Evolutionary conservation across 35 echinoderm and acorn worm genomes (phyloP).

Genomic region (Apostichopus californicus): DNA sequence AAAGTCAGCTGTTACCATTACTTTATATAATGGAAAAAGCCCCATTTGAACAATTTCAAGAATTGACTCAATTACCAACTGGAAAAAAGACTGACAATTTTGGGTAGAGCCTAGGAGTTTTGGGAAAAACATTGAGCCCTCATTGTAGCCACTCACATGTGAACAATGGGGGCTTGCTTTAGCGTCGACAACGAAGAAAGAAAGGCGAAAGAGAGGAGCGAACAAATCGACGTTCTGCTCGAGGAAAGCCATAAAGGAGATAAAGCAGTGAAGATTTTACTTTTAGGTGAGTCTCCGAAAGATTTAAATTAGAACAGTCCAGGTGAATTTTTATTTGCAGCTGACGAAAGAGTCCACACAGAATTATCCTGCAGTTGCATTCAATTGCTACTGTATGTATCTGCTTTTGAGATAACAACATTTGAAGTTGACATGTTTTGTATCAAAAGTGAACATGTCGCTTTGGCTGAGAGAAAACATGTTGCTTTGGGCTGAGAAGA

Average conservation of each 20-base stretch:
- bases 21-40: not conserved
- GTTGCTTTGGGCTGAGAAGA: too few species aligned
- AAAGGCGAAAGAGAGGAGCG: constrained; percentile 71
- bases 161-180: constrained; percentile 86
- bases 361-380: too few species aligned
- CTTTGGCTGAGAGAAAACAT: too few species aligned
- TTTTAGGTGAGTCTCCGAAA: constrained; percentile 67
- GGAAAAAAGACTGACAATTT: constrained; percentile 19
- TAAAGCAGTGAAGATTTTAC: constrained; percentile 86
- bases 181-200: constrained; percentile 80
- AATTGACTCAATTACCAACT: not conserved
- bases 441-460: too few species aligned
- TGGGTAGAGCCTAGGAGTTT: not conserved
- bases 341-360: too few species aligned
- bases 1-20: too few species aligned
- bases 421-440: too few species aligned
- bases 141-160: constrained; percentile 31
- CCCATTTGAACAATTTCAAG: not conserved
- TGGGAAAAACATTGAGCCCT: not conserved
- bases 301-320: too few species aligned
- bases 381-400: too few species aligned
- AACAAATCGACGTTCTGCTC: constrained; percentile 78
- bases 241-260: constrained; percentile 82
- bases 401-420: too few species aligned
- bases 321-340: too few species aligned